Evolutionary conservation across 2,113 vertebrate species (phyloP), one percentile per base, ranked within the genome.

Genomic region (Gopherus flavomarginatus): DNA sequence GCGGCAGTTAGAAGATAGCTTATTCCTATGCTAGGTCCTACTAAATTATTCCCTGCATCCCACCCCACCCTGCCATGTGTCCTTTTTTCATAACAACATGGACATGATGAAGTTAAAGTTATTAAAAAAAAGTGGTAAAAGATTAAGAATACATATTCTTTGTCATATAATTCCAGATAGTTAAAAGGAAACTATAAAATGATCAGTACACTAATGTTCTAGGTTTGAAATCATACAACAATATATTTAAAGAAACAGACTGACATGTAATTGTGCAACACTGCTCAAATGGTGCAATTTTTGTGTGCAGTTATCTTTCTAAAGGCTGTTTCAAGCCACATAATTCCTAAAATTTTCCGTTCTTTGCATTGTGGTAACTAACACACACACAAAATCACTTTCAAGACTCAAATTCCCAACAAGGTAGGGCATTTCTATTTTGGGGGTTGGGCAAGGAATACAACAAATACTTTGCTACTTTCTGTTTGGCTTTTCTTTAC

Each of bases 401-500:
- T 22, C 12, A 24, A 62, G 81, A 42, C 54, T 59, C 85, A 72
- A 57, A 42, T 88, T 85, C 81, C 90, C 17, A 59, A 24, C 38
- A 77, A 75, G 21, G 27, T 57, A 52, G 19, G 52, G 16, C 69
- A 78, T 49, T 17, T 49, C 54, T 65, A 26, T 19, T 80, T 86
- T 78, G 38, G 52, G 75, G 57, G 56, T n/a, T 42, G 77, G 44
- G 86, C 16, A 72, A 72, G 38, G 75, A 44, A 44, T 77, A 77
- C 47, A 77, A 13, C 44, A 57, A 75, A 89, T 10, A 38, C 11
- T 81, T 81, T 49, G 77, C 21, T 93, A 93, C 92, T 93, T 93
- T 82, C 83, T 81, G 59, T 47, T 82, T 89, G 87, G 54, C 38
- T 98, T 92, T 94, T 98, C 84, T 92, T 95, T 65, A 98, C 94